Evolutionary conservation across 2,113 vertebrate species (phyloP), one percentile per base, ranked within the genome.

Genomic region (Anguilla rostrata): DNA sequence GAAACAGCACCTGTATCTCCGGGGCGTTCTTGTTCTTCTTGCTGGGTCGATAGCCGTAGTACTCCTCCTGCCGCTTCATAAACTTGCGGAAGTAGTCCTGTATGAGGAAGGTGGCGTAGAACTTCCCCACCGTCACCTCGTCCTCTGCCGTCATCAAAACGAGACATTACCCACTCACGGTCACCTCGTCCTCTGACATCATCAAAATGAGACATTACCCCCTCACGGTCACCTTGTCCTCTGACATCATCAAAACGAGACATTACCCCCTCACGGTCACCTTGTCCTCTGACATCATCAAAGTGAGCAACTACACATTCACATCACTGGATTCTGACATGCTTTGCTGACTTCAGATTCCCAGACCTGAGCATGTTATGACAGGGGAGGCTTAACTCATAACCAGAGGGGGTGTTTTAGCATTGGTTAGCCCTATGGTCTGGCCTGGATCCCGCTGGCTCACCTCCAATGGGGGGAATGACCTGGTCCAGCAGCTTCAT

Each of bases 401-500:
- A 53, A 53, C 43, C 43, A 46, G 43, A 46, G 43, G 9, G 43
- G 43, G 43, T 0, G 43, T 46, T 46, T 46, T 46, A 46, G 49
- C 49, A 53, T 53, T 53, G 43, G 5, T 53, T 14, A 60, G 6
- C 49, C 49, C 49, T 53, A 14, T 53, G 49, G 49, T 53, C 12
- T 7, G 49, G 8, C 49, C 49, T 11, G 49, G 49, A 53, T 11
- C 71, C 8, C 29, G 40, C 79, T n/a, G 41, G 20, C 94, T 82
- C 66, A 97, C 98, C 98, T 95, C 98, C 98, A 41, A 98, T 97
- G 0, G 98, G 97, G 81, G 98, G 98, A 83, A 99, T 99, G 90
- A 99, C 97, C 91, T 99, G 98, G 91, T 99, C 98, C 90, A 99
- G 92, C 0, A 99, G 96, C 88, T 99, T 99, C 98, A 99, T 99